A percentile compares a stretch with the other conserved stretches of the same genome.
These are phyloP conservation scores for Chiloscyllium punctatum DNA, from an alignment of 2,797 vertebrate species.

Conservation along the genomic window DNA sequence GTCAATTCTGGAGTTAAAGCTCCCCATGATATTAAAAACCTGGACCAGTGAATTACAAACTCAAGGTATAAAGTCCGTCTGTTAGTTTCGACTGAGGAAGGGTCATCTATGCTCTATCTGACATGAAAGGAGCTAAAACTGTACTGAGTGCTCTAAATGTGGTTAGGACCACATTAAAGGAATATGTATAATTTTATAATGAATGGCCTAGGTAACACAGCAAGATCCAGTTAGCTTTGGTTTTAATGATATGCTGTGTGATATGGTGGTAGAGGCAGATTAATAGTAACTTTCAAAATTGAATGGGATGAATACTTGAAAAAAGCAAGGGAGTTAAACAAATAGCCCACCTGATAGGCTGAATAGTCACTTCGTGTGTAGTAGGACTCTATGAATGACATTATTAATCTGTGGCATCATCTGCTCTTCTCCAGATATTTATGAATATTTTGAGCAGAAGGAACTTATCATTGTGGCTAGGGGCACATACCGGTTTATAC, in stretches of 20 bases:
- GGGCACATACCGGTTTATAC: not conserved
- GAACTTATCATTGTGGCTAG: not conserved
- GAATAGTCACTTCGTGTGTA: not conserved
- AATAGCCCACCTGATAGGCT: not conserved
- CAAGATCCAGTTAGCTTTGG: not conserved
- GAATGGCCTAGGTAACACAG: not conserved
- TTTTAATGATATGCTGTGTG: too few species aligned
- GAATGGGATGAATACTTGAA: not conserved
- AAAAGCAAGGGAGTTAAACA: not conserved
- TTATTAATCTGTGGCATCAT: not conserved
- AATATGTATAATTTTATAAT: not conserved
- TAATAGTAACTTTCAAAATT: too few species aligned
- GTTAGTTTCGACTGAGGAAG: not conserved
- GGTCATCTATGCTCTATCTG: not conserved
- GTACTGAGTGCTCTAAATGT: not conserved
- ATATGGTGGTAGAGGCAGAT: too few species aligned
- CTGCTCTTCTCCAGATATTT: not conserved
- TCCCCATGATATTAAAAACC: not conserved
- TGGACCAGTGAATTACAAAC: not conserved
- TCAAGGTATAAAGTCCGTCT: not conserved
- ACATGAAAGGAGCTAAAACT: not conserved
- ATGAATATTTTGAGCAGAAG: not conserved
- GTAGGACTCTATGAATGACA: not conserved
- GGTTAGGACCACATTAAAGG: too few species aligned
- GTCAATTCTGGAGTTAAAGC: not conserved